These are phyloP conservation scores for Microdon myrmicae DNA, from an alignment of 2,888 invertebrate genomes.

Conservation along the genomic window DNA sequence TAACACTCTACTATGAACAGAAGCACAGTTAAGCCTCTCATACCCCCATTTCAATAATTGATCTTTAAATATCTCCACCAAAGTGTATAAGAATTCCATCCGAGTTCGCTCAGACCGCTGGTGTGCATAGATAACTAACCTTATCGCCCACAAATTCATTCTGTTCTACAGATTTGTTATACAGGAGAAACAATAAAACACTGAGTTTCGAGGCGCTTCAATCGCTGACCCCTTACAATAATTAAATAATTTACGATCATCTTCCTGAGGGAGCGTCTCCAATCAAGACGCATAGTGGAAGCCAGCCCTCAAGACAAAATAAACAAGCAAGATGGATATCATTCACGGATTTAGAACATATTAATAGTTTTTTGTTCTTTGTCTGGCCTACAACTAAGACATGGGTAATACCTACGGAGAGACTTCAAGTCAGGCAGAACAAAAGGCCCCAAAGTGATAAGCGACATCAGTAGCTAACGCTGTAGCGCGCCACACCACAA, in stretches of 20 bases:
- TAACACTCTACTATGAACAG: constrained; percentile 33
- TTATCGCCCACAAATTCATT: constrained; percentile 39
- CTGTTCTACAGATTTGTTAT: constrained; percentile 21
- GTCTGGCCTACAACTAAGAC: no score
- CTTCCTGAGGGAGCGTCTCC: constrained; percentile 31
- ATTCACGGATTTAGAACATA: constrained; percentile 36
- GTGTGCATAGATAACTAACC: constrained; percentile 16
- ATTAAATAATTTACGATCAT: constrained; percentile 47
- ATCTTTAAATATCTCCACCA: constrained; percentile 23
- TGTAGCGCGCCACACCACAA: constrained; percentile 34
- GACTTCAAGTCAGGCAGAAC: neutral
- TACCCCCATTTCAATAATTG: constrained; percentile 23
- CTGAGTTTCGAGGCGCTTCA: constrained; percentile 6
- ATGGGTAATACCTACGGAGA: no score
- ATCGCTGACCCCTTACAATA: constrained; percentile 35
- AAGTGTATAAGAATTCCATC: no score
- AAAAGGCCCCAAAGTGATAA: constrained; percentile 1
- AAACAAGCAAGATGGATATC: neutral
- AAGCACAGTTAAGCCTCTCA: constrained; percentile 41
- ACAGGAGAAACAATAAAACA: constrained; percentile 26
- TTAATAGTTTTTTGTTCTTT: constrained; percentile 16
- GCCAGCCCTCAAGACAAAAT: neutral
- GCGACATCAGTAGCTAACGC: constrained; percentile 27
- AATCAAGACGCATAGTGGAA: constrained; percentile 14
- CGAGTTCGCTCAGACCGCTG: no score